Conservation (phyloP, 2,888 invertebrate species). For the Drosophila testacea region DNA sequence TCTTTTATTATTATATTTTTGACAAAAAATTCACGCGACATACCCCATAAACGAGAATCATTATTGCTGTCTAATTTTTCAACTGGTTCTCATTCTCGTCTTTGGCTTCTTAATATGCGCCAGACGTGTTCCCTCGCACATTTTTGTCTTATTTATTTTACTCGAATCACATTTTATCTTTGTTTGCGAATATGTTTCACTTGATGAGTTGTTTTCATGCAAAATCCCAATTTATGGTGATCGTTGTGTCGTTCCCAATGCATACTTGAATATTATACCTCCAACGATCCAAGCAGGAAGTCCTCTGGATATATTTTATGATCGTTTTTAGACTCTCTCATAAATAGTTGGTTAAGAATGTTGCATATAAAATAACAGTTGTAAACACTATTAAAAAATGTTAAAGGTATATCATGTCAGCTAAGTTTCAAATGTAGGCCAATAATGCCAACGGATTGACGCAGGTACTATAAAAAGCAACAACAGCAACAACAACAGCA, state of each 20-base stretch:
- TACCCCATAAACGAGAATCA: conserved; percentile 54
- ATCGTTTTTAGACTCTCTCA: no score
- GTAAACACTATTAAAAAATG: conserved; percentile 3
- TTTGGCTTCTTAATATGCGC: conserved; percentile 60
- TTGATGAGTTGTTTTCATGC: conserved; percentile 39
- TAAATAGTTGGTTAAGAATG: no score
- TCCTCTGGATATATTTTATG: neutral
- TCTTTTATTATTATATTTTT: conserved; percentile 7
- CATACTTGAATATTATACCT: neutral
- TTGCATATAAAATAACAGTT: no score
- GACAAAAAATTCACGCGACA: conserved; percentile 68
- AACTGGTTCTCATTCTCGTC: conserved; percentile 58
- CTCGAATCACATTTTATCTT: conserved; percentile 15
- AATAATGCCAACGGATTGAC: conserved; percentile 34
- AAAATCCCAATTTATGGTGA: conserved; percentile 54
- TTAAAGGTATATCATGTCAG: conserved; percentile 4
- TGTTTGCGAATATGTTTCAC: conserved; percentile 13
- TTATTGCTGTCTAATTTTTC: conserved; percentile 62
- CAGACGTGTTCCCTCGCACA: conserved; percentile 46
- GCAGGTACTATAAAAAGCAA: conserved; percentile 14
- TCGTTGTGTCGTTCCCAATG: conserved; percentile 18
- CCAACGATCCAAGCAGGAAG: conserved; percentile 6
- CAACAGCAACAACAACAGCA: conserved; percentile 18
- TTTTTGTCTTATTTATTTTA: conserved; percentile 37
- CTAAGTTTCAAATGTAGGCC: conserved; percentile 56